A percentile compares a stretch with the other conserved stretches of the same genome.
These are phyloP conservation scores for Platyscapa corneri DNA, from an alignment of 1,140 invertebrate genomes.

Conservation along the genomic window DNA sequence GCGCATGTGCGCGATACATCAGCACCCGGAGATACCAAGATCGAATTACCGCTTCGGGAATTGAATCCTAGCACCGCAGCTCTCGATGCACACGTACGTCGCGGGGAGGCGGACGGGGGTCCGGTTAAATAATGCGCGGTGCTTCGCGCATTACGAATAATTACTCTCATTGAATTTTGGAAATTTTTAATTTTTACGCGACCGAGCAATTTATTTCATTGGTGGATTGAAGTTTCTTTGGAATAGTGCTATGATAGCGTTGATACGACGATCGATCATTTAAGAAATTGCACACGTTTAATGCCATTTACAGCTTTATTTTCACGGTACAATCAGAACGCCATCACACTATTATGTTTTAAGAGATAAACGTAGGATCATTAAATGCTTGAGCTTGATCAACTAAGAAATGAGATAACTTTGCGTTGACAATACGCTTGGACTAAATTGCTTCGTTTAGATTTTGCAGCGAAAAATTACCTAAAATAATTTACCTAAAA, in stretches of 20 bases:
- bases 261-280: neutral
- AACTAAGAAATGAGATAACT: neutral
- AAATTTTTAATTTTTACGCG: neutral
- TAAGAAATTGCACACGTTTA: neutral
- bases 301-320: neutral
- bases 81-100: neutral
- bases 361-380: neutral
- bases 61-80: slow-evolving; percentile 3
- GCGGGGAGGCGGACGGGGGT: neutral
- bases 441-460: neutral
- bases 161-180: neutral
- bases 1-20: too few relatives aligned
- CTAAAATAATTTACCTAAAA: neutral
- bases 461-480: neutral
- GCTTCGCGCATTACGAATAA: neutral
- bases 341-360: too few relatives aligned
- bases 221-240: neutral
- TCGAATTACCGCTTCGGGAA: slow-evolving; percentile 17
- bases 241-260: neutral
- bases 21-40: neutral
- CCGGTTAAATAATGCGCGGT: neutral
- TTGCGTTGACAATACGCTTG: too few relatives aligned
- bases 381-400: neutral
- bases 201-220: neutral
- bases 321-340: neutral